Evolutionary conservation across 2,888 invertebrate species (phyloP), one percentile per base, ranked within the genome.

Genomic region (Torymus tubicola): DNA sequence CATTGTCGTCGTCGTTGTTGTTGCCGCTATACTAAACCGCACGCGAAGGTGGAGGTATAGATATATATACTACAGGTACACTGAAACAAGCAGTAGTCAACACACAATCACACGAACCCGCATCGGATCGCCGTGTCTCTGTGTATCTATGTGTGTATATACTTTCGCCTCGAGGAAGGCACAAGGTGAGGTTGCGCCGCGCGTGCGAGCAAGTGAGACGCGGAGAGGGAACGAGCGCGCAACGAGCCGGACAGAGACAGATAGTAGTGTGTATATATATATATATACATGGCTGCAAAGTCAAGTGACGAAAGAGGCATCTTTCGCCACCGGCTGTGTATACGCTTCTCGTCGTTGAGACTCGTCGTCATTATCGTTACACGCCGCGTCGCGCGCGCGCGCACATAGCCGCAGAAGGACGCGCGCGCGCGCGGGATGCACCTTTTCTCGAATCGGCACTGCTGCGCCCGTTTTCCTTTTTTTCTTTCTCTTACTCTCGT

Each of bases 161-260:
- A 77, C 77, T 77, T 77, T 77, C 77, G 77, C 77, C 65, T 64
- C 73, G 73, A 14, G 10, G 57, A 18, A 50, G 65, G 65, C 78
- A 69, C 76, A 78, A 78, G 78, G 78, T 78, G 78, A 78, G 78
- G 72, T 78, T 67, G 67, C 71, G 71, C 24, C 24, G 16, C 67
- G 72, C 52, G 12, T 21, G 42, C 31, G 50, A 31, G 58, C 31
- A 57, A 31, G 71, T 52, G 71, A 61, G 71, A 21, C 21, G 21
- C 55, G 31, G 57, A 64, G 55, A 55, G 64, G 65, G 67, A 50
- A 31, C 50, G 16, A 58, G 21, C 12, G 21, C 13, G 5, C 8
- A 42, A 42, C 42, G 8, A 42, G 8, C 10, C 42, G 42, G 42
- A 42, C 42, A 42, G 42, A 42, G 42, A 42, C 42, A 8, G 42